These are phyloP conservation scores for Scaptomyza parva DNA, from an alignment of 2,888 invertebrate genomes.

Conservation along the genomic window DNA sequence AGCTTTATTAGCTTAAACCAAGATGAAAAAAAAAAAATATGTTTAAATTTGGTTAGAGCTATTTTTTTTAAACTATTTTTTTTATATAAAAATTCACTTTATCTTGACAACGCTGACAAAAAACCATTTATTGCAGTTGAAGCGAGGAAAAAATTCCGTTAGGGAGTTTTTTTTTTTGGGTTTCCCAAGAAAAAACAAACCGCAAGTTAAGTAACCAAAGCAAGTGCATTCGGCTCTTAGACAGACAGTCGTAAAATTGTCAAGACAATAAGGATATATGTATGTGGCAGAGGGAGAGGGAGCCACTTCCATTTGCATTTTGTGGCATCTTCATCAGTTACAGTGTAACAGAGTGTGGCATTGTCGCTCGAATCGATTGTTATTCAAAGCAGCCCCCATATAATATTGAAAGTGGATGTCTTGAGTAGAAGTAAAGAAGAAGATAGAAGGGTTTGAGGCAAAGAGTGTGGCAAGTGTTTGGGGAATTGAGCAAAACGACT, in stretches of 20 bases:
- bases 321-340: constrained; percentile 59
- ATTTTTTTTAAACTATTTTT: constrained; percentile 17
- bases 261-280: constrained; percentile 48
- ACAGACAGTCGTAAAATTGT: constrained; percentile 73
- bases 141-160: constrained; percentile 34
- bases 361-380: constrained; percentile 74
- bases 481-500: constrained; percentile 84
- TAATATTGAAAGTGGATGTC: constrained; percentile 65
- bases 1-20: constrained; percentile 1
- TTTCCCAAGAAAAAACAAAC: constrained; percentile 17
- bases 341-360: constrained; percentile 41
- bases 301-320: constrained; percentile 51
- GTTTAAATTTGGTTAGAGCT: constrained; percentile 11
- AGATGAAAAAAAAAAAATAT: not conserved
- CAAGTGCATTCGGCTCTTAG: constrained; percentile 33
- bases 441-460: not conserved
- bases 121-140: constrained; percentile 58
- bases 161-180: constrained; percentile 2
- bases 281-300: constrained; percentile 7
- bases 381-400: constrained; percentile 78
- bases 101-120: constrained; percentile 41
- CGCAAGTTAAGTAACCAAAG: constrained; percentile 48
- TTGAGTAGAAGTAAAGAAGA: too few species aligned
- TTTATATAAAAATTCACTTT: constrained; percentile 64
- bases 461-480: constrained; percentile 79